phyloP scores from a whole-genome alignment of 2,113 vertebrate species.

The Psilopogon haemacephalus region DNA sequence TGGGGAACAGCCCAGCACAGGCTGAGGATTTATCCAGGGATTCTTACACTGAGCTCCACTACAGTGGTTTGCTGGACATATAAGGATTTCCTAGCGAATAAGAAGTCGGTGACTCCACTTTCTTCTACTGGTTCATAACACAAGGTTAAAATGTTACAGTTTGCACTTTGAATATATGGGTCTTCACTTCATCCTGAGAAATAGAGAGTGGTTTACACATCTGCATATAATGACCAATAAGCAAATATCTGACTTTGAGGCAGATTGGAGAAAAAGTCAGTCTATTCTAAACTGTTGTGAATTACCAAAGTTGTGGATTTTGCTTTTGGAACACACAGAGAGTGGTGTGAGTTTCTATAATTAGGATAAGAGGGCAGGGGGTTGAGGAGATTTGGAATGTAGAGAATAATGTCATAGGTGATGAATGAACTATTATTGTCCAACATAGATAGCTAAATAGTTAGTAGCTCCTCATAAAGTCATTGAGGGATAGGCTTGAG shows the following conservation, averaged over 20 bases:
- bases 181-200: background rate
- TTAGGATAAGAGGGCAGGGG: rapidly evolving
- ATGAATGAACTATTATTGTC: background rate
- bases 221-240: background rate
- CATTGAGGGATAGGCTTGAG: background rate
- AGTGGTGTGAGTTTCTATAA: background rate
- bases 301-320: background rate
- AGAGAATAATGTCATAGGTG: background rate
- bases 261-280: background rate
- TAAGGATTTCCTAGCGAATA: background rate
- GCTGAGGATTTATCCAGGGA: background rate
- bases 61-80: background rate
- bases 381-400: background rate
- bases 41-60: background rate
- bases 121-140: background rate
- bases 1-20: background rate
- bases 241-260: background rate
- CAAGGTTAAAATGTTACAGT: background rate
- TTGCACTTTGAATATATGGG: background rate
- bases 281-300: background rate
- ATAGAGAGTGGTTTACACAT: background rate
- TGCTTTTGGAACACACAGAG: background rate
- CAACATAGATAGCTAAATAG: background rate
- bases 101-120: background rate
- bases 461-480: background rate